Conservation (phyloP, 2,888 invertebrate genomes). For the Lapara coniferarum region DNA sequence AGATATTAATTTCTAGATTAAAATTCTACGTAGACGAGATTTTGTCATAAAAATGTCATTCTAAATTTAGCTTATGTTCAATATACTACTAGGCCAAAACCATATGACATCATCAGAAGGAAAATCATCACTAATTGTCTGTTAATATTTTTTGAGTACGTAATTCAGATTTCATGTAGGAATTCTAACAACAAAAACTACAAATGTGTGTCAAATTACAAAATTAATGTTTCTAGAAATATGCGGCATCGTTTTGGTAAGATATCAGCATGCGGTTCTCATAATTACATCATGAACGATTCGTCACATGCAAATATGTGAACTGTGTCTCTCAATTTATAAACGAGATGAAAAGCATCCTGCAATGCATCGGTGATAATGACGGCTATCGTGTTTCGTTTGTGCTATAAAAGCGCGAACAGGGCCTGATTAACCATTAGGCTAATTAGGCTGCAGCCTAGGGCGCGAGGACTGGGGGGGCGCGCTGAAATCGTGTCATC, state of each 20-base stretch:
- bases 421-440: no score
- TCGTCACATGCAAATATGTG: constrained; percentile 23
- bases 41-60: no score
- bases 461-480: no score
- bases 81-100: no score
- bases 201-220: constrained; percentile 5
- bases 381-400: constrained; percentile 25
- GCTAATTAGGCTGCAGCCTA: no score
- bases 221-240: not conserved
- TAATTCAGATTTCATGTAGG: not conserved
- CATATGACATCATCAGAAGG: no score
- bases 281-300: constrained; percentile 23
- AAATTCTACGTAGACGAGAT: no score
- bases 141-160: no score
- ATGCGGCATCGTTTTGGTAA: not conserved
- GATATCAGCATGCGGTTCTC: constrained; percentile 20
- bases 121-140: no score
- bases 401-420: not conserved
- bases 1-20: no score
- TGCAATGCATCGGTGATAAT: constrained; percentile 23
- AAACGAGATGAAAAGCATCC: constrained; percentile 17
- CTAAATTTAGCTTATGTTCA: no score
- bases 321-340: constrained; percentile 22
- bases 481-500: no score
- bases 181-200: not conserved